Percentiles rank a stretch among this genome's conserved stretches.
phyloP scores from a whole-genome alignment of 2,113 vertebrate genomes.

The Callocephalon fimbriatum region DNA sequence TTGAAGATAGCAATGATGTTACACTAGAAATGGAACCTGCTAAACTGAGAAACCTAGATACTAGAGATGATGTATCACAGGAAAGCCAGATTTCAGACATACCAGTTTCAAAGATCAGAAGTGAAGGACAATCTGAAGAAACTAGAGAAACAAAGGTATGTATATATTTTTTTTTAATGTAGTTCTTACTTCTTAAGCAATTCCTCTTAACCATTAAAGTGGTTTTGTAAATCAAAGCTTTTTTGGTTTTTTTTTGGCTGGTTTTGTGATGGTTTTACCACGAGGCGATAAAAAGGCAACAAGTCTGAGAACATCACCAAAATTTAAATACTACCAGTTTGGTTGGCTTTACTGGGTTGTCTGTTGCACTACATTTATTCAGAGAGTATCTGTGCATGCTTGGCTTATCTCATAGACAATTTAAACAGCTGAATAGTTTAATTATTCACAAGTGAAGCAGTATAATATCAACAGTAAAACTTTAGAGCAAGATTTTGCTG shows the following conservation, averaged over 20 bases:
- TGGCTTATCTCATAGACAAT: not conserved
- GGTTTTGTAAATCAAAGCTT: not conserved
- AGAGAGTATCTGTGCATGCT: not conserved
- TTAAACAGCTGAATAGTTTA: not conserved
- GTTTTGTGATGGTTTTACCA: not conserved
- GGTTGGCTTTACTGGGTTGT: not conserved
- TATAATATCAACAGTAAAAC: not conserved
- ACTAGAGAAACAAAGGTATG: conserved; percentile 11
- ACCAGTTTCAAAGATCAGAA: not conserved
- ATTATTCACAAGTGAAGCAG: not conserved
- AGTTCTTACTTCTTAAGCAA: not conserved
- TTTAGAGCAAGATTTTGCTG: not conserved
- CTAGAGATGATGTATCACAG: not conserved
- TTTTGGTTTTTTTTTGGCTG: not conserved
- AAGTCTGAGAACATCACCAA: not conserved
- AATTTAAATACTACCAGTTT: not conserved
- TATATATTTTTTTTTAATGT: not conserved
- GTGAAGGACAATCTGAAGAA: not conserved
- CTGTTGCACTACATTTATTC: not conserved
- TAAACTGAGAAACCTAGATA: not conserved
- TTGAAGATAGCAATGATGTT: not conserved
- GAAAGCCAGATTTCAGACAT: not conserved
- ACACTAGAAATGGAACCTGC: not conserved
- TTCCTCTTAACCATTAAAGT: not conserved
- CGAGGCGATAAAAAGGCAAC: not conserved